These are phyloP conservation scores for Chydorus sphaericus DNA, from an alignment of 2,888 invertebrate genomes.

Conservation along the genomic window DNA sequence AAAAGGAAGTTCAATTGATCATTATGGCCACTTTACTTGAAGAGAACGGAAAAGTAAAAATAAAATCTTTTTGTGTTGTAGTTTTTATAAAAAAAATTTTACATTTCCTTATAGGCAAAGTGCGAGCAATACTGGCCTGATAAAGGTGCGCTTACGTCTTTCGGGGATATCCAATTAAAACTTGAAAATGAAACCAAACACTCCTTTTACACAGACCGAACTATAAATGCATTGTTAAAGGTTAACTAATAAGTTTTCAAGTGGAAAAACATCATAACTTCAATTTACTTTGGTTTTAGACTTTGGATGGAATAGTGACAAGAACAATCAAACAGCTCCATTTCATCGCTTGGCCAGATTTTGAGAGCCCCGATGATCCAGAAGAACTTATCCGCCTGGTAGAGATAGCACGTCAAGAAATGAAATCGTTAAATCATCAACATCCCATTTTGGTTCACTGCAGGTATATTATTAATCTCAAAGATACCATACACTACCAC, in stretches of 20 bases:
- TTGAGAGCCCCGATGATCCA: conserved; percentile 29
- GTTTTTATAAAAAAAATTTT: no score
- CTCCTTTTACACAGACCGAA: neutral
- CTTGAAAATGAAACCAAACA: neutral
- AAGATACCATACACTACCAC: neutral
- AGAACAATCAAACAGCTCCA: conserved; percentile 27
- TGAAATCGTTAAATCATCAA: conserved; percentile 23
- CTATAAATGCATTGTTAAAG: neutral
- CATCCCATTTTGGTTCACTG: conserved; percentile 30
- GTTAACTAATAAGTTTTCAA: neutral
- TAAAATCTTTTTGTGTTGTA: no score
- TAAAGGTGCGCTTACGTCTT: neutral
- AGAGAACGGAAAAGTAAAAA: no score
- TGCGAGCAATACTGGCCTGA: conserved; percentile 8
- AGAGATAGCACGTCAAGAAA: conserved; percentile 22
- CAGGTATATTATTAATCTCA: conserved; percentile 25
- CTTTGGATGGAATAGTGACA: no score
- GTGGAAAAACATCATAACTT: neutral
- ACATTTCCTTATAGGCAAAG: conserved; percentile 1
- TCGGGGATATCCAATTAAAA: neutral
- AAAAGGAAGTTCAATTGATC: no score
- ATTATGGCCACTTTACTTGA: no score
- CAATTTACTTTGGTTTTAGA: no score
- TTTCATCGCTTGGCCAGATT: conserved; percentile 30
- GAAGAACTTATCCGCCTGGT: conserved; percentile 27